These are phyloP conservation scores for Montipora efflorescens DNA, from an alignment of 64 coral and sea anemone species.

Conservation along the genomic window DNA sequence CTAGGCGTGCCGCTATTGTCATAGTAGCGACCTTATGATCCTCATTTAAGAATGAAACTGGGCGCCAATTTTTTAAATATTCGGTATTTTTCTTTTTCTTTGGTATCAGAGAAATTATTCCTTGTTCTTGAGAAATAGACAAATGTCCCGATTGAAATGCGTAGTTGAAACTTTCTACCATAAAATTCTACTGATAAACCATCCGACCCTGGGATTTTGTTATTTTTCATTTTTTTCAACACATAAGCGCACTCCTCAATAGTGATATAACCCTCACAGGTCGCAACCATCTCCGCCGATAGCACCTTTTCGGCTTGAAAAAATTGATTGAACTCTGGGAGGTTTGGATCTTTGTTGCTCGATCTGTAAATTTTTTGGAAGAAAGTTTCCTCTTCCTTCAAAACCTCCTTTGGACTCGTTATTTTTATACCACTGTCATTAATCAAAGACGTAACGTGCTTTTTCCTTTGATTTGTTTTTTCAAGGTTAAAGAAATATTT, in stretches of 20 bases:
- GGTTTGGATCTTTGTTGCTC: too few relatives aligned
- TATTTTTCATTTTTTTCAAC: neutral
- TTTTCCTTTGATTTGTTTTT: neutral
- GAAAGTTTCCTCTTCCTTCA: too few relatives aligned
- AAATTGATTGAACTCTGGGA: neutral
- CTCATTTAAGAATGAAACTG: neutral
- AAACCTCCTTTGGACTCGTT: too few relatives aligned
- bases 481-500: neutral
- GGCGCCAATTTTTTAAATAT: slow-evolving; percentile 7
- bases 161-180: slow-evolving; percentile 1
- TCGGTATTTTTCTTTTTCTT: slow-evolving; percentile 4
- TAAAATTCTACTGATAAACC: neutral
- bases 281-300: neutral
- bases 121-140: neutral
- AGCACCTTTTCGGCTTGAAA: neutral
- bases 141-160: neutral
- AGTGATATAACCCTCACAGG: neutral
- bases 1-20: neutral
- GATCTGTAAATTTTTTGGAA: too few relatives aligned
- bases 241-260: neutral
- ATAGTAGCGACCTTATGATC: neutral
- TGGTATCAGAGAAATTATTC: neutral
- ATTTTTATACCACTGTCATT: neutral
- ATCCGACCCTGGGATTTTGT: neutral
- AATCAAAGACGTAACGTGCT: neutral